Conservation (phyloP, 2,113 vertebrate species). For the Spilogale gracilis region DNA sequence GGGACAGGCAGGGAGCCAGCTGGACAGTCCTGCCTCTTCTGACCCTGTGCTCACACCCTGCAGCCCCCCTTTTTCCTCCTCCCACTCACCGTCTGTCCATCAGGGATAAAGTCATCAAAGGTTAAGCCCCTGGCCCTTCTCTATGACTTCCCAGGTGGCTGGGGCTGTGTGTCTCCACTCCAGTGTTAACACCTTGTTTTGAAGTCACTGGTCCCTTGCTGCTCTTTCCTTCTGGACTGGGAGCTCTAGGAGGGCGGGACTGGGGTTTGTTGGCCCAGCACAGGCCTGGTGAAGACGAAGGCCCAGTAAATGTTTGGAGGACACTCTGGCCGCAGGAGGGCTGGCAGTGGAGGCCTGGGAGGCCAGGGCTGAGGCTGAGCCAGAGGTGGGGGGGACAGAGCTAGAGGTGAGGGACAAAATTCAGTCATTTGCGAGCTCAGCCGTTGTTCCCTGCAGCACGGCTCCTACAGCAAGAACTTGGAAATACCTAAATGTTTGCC, state of each 20-base stretch:
- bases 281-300: too few species aligned
- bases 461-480: neutral
- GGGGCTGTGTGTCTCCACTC: too few species aligned
- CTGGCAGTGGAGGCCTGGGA: neutral
- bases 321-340: neutral
- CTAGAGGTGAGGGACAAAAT: neutral
- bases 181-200: too few species aligned
- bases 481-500: neutral
- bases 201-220: neutral
- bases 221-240: neutral
- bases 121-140: too few species aligned
- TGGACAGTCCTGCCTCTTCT: neutral
- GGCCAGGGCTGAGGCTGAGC: neutral
- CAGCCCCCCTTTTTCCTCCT: neutral
- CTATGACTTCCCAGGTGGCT: neutral
- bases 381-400: neutral
- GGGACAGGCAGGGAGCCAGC: neutral
- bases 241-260: neutral
- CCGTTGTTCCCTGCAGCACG: neutral
- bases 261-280: neutral
- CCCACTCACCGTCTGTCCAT: neutral
- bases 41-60: neutral
- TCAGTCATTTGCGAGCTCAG: neutral
- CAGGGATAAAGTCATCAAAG: neutral
- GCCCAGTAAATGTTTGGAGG: neutral